Evolutionary conservation across 2,888 invertebrate genomes (phyloP), one percentile per base, ranked within the genome.

Genomic region (Amorpha juglandis): DNA sequence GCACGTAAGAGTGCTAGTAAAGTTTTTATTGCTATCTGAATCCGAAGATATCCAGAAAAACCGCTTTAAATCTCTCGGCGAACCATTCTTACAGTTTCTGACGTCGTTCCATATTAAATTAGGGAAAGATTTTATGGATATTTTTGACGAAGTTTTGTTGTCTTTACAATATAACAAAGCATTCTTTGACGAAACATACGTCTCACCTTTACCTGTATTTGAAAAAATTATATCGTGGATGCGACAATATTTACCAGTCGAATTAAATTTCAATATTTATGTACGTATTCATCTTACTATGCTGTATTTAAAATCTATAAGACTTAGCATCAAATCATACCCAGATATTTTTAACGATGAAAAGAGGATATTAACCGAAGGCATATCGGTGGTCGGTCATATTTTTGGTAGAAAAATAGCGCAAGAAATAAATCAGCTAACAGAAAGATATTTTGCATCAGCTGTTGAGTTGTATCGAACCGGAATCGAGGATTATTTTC

Each of bases 291-390:
- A 89, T 70, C 70, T 86, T 16, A 86, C 78, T 0, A 87, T 87
- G 82, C 69, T 87, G 27, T 90, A 82, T 69, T 84, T 71, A 58
- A 87, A 84, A 69, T 72, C 87, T 1, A 73, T 89, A 8, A 77
- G 80, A 48, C 78, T 83, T 52, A 72, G 78, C 33, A 67, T 79
- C 2, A 77, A 78, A 68, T 72, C 80, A 11, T 73, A 74, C 35
- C 78, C 84, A 2, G 76, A 76, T 63, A 62, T 84, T 8, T 87
- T 86, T 51, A 69, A 74, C 6, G 74, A 80, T 58, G 63, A 70
- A 27, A 70, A 67, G 47, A 74, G 66, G 16, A 79, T 70, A 67
- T 63, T 63, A 38, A 71, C 72, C 0, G 79, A 85, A 55, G 84
- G 79, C 4, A 73, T 79, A 6, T 72, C 78, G 19, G 66, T 80